These are phyloP conservation scores for Sternarchorhynchus goeldii DNA, from an alignment of 2,797 vertebrate species.

Conservation along the genomic window DNA sequence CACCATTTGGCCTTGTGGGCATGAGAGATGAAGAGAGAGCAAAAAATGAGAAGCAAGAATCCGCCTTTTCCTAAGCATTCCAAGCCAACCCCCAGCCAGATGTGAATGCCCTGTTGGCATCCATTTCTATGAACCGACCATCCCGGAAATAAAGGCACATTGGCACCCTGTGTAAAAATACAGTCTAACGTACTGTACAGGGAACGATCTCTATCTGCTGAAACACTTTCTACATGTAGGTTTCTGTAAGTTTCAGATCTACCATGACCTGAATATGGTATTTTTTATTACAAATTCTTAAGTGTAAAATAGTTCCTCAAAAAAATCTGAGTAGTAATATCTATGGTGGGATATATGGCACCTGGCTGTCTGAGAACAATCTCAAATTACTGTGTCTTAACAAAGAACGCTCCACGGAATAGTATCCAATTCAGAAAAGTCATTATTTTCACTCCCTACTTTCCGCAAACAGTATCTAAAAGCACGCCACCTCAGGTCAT, in stretches of 20 bases:
- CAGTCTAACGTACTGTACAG: neutral
- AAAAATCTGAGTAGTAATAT: neutral
- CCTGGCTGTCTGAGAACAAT: neutral
- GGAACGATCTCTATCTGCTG: neutral
- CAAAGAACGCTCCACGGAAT: neutral
- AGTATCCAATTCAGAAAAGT: conserved; percentile 15
- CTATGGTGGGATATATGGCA: neutral
- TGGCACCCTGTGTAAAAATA: conserved; percentile 8
- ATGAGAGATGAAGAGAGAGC: conserved; percentile 53
- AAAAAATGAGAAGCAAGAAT: conserved; percentile 31
- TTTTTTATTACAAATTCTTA: neutral
- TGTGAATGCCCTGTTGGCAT: conserved; percentile 44
- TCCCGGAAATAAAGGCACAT: conserved; percentile 27
- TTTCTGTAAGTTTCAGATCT: neutral
- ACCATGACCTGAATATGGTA: neutral
- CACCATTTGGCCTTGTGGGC: conserved; percentile 61
- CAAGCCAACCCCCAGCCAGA: conserved; percentile 39
- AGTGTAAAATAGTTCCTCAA: neutral
- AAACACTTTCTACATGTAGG: neutral
- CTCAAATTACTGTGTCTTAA: neutral
- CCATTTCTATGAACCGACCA: conserved; percentile 30
- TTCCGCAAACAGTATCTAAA: conserved; percentile 3
- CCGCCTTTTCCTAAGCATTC: conserved; percentile 48
- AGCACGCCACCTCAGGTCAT: conserved; percentile 14
- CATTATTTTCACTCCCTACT: neutral